Evolutionary conservation across 2,113 vertebrate genomes (phyloP), one percentile per base, ranked within the genome.

Genomic region (Penelope pileata): DNA sequence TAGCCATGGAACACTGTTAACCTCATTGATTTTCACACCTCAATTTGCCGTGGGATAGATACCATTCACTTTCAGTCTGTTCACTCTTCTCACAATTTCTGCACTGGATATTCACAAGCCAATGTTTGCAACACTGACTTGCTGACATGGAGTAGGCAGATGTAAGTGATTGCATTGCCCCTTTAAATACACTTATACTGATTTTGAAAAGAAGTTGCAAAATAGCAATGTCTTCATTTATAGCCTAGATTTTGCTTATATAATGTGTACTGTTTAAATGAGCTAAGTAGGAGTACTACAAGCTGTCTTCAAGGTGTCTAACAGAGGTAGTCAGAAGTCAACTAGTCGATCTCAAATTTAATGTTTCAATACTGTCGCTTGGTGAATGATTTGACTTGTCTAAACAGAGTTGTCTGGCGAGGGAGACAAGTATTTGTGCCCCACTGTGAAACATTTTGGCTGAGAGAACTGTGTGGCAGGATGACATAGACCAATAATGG

Each of bases 131-230:
- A 32, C 38, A 66, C 2, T 53, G 63, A 32, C 32, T 59, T 87
- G 16, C 36, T 83, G 13, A 34, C 76, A 32, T 4, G 24, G 67
- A 42, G 43, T 3, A 66, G 63, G 53, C 38, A 4, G 0, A 27
- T 17, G 1, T 6, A 43, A 47, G 56, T 51, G 12, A 45, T 22
- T 73, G 19, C 18, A 42, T 16, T 60, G 10, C 8, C 17, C 7
- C 50, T 83, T 91, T 91, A 87, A 83, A 83, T 48, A 26, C 29
- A 83, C 64, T 29, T 16, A 58, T 30, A 30, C 7, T 12, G 15
- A 26, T 83, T 91, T 87, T 83, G 30, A 40, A 72, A 89, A 91
- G 3, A n/a, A 88, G 12, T 62, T 90, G 67, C 75, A 94, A 95
- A 91, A 84, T 10, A 85, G 7, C 36, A 47, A 19, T 48, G 10